Base-by-base conservation (phyloP, 2,888 invertebrate genomes). In the Torymus aiolomorphi region DNA sequence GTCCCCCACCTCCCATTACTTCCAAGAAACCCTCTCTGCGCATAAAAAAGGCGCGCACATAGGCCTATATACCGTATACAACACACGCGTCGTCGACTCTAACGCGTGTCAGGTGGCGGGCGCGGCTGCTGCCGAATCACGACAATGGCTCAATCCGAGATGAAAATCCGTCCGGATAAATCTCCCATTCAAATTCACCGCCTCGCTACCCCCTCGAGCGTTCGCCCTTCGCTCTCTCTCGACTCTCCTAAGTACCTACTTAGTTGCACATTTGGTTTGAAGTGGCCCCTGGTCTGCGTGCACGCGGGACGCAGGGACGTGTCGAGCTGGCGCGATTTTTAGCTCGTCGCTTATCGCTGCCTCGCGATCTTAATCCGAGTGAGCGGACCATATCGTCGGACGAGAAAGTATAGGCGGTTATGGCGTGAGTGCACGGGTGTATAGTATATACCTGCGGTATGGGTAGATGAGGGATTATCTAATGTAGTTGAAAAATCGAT, bases 211-310 rank as follows among this genome's bases (percentile, higher is more conserved):
- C 16, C 10, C 16, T 24, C 54, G 12, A 52, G 16, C 24, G 42
- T 10, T n/a, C 20, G 67, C 54, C 11, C 62, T 71, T 71, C 75
- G 8, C 24, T 85, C 87, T 85, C 85, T 83, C 85, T 85, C 86
- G 86, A 85, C 85, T 85, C 85, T 85, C 80, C 84, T 89, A 89
- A 89, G 89, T 89, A 89, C 87, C 84, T 89, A 88, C 90, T 89
- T 89, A 89, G 90, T 88, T 89, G 89, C 89, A 89, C 89, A 90
- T 89, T 90, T 89, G 89, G 90, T 86, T 88, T 84, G 85, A 87
- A 42, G 42, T 12, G 54, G 69, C 24, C 24, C 14, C 10, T 10
- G 20, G 63, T 88, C 42, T 1, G 42, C 42, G 8, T 10, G 42
- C 42, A 42, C 42, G 8, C 42, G 20, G 20, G n/a, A 31, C 8